Conservation (phyloP, 2,888 invertebrate genomes). For the Agrochola lychnidis region DNA sequence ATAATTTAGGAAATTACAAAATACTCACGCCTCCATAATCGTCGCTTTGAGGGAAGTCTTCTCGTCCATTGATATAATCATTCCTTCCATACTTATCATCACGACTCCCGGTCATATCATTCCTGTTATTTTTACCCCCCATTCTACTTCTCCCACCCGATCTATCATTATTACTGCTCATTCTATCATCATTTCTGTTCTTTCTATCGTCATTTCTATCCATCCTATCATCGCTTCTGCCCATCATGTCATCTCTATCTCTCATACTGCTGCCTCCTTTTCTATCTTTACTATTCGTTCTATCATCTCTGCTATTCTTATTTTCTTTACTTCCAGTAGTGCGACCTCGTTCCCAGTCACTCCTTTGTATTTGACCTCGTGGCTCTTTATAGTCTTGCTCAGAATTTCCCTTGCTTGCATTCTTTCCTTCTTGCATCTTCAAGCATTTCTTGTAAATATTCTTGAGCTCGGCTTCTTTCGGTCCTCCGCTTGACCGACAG, state of each 20-base stretch:
- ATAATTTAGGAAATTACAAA: neutral
- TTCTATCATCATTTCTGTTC: constrained; percentile 60
- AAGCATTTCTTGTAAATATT: constrained; percentile 90
- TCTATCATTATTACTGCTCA: constrained; percentile 49
- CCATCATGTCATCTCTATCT: constrained; percentile 67
- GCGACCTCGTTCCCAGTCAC: constrained; percentile 72
- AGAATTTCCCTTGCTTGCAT: constrained; percentile 71
- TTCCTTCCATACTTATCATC: constrained; percentile 64
- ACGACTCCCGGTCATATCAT: constrained; percentile 61
- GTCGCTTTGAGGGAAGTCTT: constrained; percentile 74
- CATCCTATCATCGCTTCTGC: constrained; percentile 65
- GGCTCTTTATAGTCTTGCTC: constrained; percentile 79
- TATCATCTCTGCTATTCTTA: constrained; percentile 68
- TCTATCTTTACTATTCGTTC: constrained; percentile 63
- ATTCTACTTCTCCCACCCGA: constrained; percentile 46
- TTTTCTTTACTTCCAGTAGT: constrained; percentile 66
- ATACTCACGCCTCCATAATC: constrained; percentile 80
- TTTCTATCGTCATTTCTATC: constrained; percentile 62
- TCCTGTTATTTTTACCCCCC: constrained; percentile 38
- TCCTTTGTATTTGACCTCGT: constrained; percentile 71
- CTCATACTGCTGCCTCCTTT: constrained; percentile 53
- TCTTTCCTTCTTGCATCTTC: constrained; percentile 82
- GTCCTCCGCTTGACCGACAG: constrained; percentile 91
- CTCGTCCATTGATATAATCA: constrained; percentile 70
- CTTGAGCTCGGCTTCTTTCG: constrained; percentile 91